A percentile compares a stretch with the other conserved stretches of the same genome.
phyloP scores from a whole-genome alignment of 1,140 invertebrate genomes.

The Meloidogyne chitwoodi region DNA sequence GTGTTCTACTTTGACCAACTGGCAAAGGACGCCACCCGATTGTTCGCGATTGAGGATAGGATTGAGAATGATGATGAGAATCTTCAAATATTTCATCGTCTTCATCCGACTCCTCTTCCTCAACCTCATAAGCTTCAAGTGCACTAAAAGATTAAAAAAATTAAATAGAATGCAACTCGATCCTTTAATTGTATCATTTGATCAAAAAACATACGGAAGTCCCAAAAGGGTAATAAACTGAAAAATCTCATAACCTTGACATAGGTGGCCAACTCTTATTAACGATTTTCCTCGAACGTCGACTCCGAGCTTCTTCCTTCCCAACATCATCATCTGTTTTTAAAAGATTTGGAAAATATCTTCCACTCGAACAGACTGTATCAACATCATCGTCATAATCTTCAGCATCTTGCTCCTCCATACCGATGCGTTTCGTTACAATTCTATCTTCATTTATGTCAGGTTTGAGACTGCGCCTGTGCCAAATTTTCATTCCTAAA shows the following conservation, averaged over 20 bases:
- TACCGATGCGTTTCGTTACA: not conserved
- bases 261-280: not conserved
- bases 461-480: not conserved
- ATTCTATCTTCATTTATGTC: not conserved
- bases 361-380: not conserved
- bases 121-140: not conserved
- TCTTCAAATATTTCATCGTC: not conserved
- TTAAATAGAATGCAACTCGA: no score
- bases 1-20: not conserved
- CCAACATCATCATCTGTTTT: not conserved
- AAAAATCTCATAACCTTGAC: not conserved
- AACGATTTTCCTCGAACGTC: not conserved
- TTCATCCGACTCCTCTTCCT: not conserved
- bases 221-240: no score
- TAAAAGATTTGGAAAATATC: not conserved
- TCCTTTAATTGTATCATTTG: no score
- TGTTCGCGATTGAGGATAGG: not conserved
- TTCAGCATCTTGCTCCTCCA: not conserved
- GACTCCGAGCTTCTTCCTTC: not conserved
- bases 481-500: not conserved
- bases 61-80: not conserved
- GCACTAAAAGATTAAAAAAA: not conserved
- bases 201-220: no score
- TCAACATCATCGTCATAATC: not conserved
- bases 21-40: not conserved